These are phyloP conservation scores for Zelleria hepariella DNA, from an alignment of 2,888 invertebrate species.

Conservation along the genomic window DNA sequence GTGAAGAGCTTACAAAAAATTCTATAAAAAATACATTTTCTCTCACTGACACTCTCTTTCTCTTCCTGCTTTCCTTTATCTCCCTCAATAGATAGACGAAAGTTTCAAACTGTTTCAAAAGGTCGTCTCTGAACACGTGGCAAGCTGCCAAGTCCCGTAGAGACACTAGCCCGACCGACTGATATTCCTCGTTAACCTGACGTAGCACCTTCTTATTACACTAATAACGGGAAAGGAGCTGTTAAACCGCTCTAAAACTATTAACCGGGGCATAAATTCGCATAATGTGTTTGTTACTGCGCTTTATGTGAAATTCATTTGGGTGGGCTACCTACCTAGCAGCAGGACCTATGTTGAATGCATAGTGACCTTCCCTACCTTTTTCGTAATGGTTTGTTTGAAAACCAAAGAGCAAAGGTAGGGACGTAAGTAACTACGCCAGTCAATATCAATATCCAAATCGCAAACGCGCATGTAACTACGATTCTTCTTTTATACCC, in stretches of 20 bases:
- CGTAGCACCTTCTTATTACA: conserved; percentile 28
- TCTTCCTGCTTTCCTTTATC: background rate
- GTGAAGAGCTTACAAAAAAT: background rate
- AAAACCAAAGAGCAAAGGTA: too few relatives aligned
- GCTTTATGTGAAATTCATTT: background rate
- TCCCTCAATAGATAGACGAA: background rate
- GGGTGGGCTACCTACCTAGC: background rate
- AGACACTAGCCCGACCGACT: conserved; percentile 8
- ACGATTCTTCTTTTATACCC: too few relatives aligned
- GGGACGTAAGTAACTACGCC: too few relatives aligned
- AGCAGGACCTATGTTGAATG: background rate
- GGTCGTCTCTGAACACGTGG: background rate
- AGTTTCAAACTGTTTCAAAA: background rate
- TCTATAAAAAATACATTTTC: background rate
- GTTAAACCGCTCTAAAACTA: conserved; percentile 1
- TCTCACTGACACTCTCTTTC: background rate
- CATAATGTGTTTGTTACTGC: background rate
- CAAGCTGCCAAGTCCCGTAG: conserved; percentile 7
- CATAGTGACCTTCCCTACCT: background rate
- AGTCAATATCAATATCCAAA: too few relatives aligned
- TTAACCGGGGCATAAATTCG: background rate
- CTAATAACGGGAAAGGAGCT: conserved; percentile 18
- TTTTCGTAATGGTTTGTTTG: too few relatives aligned
- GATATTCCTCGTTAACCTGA: conserved; percentile 28
- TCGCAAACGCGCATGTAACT: too few relatives aligned